A percentile compares a stretch with the other conserved stretches of the same genome.
Evolutionary conservation across 2,888 invertebrate genomes (phyloP).

Genomic region (Drosophila paracracens): DNA sequence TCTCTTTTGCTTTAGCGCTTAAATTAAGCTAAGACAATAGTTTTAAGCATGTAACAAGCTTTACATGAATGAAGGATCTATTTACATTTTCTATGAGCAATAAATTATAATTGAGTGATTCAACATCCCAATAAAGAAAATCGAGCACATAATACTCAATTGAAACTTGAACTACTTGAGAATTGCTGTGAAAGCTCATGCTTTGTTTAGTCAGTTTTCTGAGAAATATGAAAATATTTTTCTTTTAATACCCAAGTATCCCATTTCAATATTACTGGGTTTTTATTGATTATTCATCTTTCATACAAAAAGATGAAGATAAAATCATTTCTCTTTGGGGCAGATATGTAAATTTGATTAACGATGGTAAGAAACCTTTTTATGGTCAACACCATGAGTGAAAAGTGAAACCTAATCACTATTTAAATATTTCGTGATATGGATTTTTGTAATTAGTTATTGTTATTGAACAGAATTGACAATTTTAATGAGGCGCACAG

Average conservation of each 20-base stretch:
- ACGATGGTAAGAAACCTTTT: no score
- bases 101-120: background rate
- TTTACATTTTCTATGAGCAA: background rate
- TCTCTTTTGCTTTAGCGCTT: background rate
- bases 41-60: background rate
- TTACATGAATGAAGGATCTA: background rate
- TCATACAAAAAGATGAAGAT: rapidly evolving
- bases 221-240: background rate
- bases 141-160: background rate
- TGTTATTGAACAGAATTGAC: background rate
- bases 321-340: background rate
- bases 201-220: background rate
- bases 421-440: background rate
- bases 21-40: background rate
- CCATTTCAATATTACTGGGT: background rate
- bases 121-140: background rate
- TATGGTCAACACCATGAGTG: no score
- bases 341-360: background rate
- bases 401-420: background rate
- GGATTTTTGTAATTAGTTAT: background rate
- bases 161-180: background rate
- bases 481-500: background rate
- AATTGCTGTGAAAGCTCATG: background rate
- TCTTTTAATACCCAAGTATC: background rate
- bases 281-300: background rate